These are phyloP conservation scores for Tadarida brasiliensis DNA, from an alignment of 2,797 vertebrate genomes.

Conservation along the genomic window DNA sequence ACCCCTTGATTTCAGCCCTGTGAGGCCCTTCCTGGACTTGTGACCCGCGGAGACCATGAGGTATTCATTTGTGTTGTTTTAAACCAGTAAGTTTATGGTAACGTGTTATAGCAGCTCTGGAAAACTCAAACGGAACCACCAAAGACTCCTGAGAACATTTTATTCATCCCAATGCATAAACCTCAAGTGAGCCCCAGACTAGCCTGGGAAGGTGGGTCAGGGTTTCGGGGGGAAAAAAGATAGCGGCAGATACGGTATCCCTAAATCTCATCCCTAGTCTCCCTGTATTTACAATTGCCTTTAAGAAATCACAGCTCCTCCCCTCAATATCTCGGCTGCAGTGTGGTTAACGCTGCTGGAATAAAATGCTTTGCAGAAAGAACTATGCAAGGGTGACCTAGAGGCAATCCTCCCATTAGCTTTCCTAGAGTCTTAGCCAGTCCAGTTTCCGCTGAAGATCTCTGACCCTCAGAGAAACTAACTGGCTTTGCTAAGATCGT, in stretches of 20 bases:
- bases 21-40: background rate
- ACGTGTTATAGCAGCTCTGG: background rate
- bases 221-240: background rate
- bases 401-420: background rate
- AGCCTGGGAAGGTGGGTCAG: background rate
- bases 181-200: background rate
- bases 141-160: background rate
- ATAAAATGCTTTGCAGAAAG: background rate
- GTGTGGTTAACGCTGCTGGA: background rate
- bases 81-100: background rate
- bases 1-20: background rate
- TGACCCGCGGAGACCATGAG: background rate
- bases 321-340: background rate
- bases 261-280: background rate
- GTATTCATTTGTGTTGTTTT: background rate
- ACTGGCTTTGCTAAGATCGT: background rate
- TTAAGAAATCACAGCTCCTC: background rate
- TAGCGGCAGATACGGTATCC: background rate
- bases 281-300: background rate
- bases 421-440: background rate
- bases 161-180: background rate
- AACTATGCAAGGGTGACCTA: background rate
- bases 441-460: background rate
- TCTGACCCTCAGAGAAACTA: background rate
- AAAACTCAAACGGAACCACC: constrained; percentile 6